Percentiles rank a stretch among this genome's conserved stretches.
Evolutionary conservation across 2,888 invertebrate genomes (phyloP).

Genomic region (Hyles lineata): DNA sequence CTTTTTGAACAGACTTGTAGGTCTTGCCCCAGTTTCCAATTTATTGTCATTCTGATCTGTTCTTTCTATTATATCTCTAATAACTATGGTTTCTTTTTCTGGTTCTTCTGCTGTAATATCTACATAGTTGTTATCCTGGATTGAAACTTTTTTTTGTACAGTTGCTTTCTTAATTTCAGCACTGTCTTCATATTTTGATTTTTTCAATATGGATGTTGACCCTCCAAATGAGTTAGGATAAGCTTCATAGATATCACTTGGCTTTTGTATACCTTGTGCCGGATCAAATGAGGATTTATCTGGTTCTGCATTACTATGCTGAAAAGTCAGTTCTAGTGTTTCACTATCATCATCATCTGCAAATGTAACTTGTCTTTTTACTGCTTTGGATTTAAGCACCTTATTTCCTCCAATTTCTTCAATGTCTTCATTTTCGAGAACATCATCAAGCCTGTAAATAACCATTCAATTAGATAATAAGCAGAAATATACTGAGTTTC

Average conservation of each 20-base stretch:
- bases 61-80: slow-evolving; percentile 72
- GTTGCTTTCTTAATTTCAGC: slow-evolving; percentile 29
- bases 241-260: slow-evolving; percentile 75
- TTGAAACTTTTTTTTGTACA: slow-evolving; percentile 28
- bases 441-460: slow-evolving; percentile 54
- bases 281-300: slow-evolving; percentile 54
- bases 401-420: slow-evolving; percentile 45
- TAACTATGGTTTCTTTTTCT: slow-evolving; percentile 54
- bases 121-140: slow-evolving; percentile 4
- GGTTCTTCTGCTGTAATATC: slow-evolving; percentile 25
- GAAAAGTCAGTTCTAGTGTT: slow-evolving; percentile 69
- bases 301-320: slow-evolving; percentile 63
- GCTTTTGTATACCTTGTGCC: slow-evolving; percentile 67
- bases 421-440: slow-evolving; percentile 57
- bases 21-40: slow-evolving; percentile 54
- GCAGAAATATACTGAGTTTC: slow-evolving; percentile 1
- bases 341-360: slow-evolving; percentile 70
- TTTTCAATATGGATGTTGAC: slow-evolving; percentile 73
- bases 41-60: slow-evolving; percentile 43
- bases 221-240: slow-evolving; percentile 58
- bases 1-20: slow-evolving; percentile 74
- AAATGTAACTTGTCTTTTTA: slow-evolving; percentile 70
- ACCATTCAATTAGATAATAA: slow-evolving; percentile 28
- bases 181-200: slow-evolving; percentile 58
- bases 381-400: slow-evolving; percentile 37